Base-by-base conservation (phyloP, 2,797 vertebrate genomes). In the Cygnus olor region DNA sequence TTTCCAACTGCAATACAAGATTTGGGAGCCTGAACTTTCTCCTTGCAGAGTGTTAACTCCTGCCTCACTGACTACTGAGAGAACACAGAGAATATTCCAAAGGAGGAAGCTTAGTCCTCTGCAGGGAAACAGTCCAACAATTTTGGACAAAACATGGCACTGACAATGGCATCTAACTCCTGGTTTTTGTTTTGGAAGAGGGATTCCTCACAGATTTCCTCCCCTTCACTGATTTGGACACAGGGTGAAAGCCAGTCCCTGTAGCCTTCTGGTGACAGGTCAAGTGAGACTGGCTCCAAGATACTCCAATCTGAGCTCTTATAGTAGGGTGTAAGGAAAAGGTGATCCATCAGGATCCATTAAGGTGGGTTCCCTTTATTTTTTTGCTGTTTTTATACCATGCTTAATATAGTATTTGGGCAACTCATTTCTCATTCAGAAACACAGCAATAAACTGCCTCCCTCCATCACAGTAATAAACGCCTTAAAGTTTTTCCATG, bases 181-280 rank as follows among this genome's bases (percentile, higher is more conserved):
- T 17, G 24, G 1, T 49, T 89, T 71, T 83, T 63, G 36, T 60
- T 91, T 40, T 47, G 24, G 42, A 38, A 56, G 54, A 38, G 18
- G 16, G 15, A 65, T 49, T 73, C 42, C 77, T 71, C 2, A 7
- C 20, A 61, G 56, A 68, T 56, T 58, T 71, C 21, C 15, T 49
- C 36, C 36, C 54, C 15, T 61, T 69, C 28, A 4, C 14, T 22
- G 40, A 42, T 32, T n/a, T 38, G 17, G 15, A 54, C 0, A 0
- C 15, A 17, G 38, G 47, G 32, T 58, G 20, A 73, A 77, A 61
- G 56, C 13, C 38, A 76, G 25, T 14, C 22, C 15, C 44, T 70
- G 34, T 7, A 81, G 25, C 44, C 27, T 56, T 61, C 28, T 51
- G 25, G 15, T 53, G 51, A 1, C 4, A n/a, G 40, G 17, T 34